Base-by-base conservation (phyloP, 2,113 vertebrate genomes). In the Girardinichthys multiradiatus region DNA sequence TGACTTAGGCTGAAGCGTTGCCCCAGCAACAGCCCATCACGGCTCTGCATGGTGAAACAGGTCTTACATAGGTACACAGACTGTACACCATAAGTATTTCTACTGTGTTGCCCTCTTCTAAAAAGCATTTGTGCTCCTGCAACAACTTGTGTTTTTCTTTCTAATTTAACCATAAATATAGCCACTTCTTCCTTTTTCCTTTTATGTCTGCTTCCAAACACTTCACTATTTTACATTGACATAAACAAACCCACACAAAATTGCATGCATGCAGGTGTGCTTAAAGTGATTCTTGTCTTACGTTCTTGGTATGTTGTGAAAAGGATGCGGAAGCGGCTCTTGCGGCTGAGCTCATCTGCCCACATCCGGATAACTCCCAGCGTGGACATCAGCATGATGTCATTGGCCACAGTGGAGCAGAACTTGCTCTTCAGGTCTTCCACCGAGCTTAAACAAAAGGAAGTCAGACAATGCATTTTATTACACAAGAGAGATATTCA, bases 251-350 rank as follows among this genome's bases (percentile, higher is more conserved):
- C n/a, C 4, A 27, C 31, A 19, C 15, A 62, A 24, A 62, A n/a
- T 14, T 5, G 19, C 15, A 61, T 4, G 15, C 63, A 64, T 72
- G 64, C 72, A 33, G 67, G 57, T 10, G 28, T 64, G 60, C 54
- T 65, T 24, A 19, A 29, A 11, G 26, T 6, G 17, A 24, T 58
- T 26, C 48, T 12, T 5, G 1, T 72, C 98, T 98, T 97, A 99
- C 98, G 98, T 91, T 98, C 97, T 96, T 97, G 96, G 85, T 97
- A 99, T 81, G 97, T 99, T 2, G 98, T 99, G 95, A 97, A 99
- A 81, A 99, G 97, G 93, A 99, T 98, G 89, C 97, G 97, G 88
- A 99, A 99, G 60, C 94, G 94, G 82, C 97, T 99, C 86, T 89
- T 96, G 9, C 98, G 94, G 64, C 98, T 99, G 74, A 96, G 95